phyloP scores from a whole-genome alignment of 2,797 vertebrate genomes.

The Amblyopsis hoosieri region DNA sequence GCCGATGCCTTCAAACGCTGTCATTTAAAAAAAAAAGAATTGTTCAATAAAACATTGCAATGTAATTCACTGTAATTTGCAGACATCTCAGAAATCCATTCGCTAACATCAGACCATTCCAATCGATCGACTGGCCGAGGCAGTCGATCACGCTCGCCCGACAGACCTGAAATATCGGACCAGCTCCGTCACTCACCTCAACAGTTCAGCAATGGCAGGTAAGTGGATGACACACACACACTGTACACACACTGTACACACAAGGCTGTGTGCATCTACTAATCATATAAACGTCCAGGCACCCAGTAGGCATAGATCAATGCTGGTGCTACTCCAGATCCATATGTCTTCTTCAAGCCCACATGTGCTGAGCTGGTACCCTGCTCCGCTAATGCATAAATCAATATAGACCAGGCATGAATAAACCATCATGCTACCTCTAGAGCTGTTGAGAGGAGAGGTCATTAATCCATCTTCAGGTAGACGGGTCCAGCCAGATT shows the following conservation, averaged over 20 bases:
- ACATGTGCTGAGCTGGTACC: conserved; percentile 55
- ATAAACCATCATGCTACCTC: conserved; percentile 59
- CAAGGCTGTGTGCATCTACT: conserved; percentile 18
- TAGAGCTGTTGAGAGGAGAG: conserved; percentile 31
- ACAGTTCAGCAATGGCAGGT: conserved; percentile 96
- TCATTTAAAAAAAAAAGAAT: no score
- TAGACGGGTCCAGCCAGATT: background rate
- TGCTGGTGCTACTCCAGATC: conserved; percentile 13
- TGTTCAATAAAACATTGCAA: conserved; percentile 26
- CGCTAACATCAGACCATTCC: conserved; percentile 97
- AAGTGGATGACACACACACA: conserved; percentile 38
- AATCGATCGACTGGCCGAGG: conserved; percentile 90
- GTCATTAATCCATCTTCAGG: conserved; percentile 35
- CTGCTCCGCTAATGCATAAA: conserved; percentile 45
- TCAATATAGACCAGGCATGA: conserved; percentile 58
- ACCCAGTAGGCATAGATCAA: conserved; percentile 34
- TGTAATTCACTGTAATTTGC: conserved; percentile 61
- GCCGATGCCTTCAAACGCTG: no score
- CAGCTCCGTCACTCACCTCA: conserved; percentile 91
- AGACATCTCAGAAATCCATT: conserved; percentile 99
- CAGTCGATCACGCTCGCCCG: conserved; percentile 90
- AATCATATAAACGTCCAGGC: background rate
- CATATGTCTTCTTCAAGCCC: conserved; percentile 52
- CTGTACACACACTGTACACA: background rate
- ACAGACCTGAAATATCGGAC: conserved; percentile 89